Percentiles rank a stretch among this genome's conserved stretches.
Conservation (phyloP, 2,113 vertebrate genomes). For the Chrysochloris asiatica region DNA sequence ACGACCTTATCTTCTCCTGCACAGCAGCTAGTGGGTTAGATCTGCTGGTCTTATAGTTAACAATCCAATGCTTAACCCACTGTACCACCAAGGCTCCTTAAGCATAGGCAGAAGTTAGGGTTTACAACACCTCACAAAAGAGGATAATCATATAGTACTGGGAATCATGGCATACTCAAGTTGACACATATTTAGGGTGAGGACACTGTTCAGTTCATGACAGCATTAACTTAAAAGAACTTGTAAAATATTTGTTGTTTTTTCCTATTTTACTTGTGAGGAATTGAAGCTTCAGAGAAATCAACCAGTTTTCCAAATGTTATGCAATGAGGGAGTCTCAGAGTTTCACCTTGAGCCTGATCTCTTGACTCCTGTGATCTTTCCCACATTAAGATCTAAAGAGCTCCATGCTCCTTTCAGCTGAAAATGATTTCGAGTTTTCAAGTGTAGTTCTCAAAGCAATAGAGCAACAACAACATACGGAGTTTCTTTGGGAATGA, state of each 20-base stretch:
- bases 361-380: neutral
- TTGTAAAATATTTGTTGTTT: neutral
- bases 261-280: neutral
- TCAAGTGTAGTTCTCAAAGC: neutral
- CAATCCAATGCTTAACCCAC: no score
- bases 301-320: neutral
- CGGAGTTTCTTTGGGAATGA: neutral
- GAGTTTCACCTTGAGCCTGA: constrained; percentile 11
- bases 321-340: neutral
- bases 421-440: constrained; percentile 37
- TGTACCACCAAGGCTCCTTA: neutral
- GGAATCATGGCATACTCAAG: neutral
- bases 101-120: neutral
- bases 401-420: neutral
- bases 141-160: neutral
- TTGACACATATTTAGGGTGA: no score
- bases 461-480: neutral
- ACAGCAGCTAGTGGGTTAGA: no score
- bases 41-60: no score
- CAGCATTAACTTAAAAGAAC: no score
- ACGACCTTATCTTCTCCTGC: no score
- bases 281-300: neutral
- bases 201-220: no score
- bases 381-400: neutral
- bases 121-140: neutral